Evolutionary conservation across 2,888 invertebrate species (phyloP).

Genomic region (Gari tellinella): DNA sequence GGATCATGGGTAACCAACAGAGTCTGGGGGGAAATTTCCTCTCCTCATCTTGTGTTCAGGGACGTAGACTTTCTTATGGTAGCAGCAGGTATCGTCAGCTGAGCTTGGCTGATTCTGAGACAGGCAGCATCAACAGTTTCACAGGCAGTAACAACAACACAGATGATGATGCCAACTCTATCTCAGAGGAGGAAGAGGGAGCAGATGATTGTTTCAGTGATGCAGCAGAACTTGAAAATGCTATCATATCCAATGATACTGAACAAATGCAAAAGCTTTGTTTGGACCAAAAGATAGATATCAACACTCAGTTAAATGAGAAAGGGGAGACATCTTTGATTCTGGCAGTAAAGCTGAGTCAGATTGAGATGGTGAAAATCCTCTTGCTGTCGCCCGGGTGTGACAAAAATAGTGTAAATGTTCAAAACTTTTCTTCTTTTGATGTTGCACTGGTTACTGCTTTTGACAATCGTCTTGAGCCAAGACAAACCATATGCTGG

Average conservation of each 20-base stretch:
- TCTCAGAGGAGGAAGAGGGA: slow-evolving; percentile 15
- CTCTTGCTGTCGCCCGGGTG: slow-evolving; percentile 61
- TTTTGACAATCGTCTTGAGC: slow-evolving; percentile 74
- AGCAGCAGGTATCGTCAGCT: slow-evolving; percentile 33
- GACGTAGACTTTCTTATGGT: slow-evolving; percentile 24
- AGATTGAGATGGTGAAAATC: slow-evolving; percentile 67
- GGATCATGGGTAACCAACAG: slow-evolving; percentile 48
- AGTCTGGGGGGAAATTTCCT: slow-evolving; percentile 37
- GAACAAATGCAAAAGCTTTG: slow-evolving; percentile 46
- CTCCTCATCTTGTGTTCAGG: slow-evolving; percentile 39
- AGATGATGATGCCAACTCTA: slow-evolving; percentile 40
- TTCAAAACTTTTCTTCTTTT: slow-evolving; percentile 71
- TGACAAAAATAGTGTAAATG: slow-evolving; percentile 68
- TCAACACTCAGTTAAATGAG: slow-evolving; percentile 72
- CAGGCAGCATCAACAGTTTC: slow-evolving; percentile 35
- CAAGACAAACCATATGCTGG: slow-evolving; percentile 74
- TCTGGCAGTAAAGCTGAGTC: slow-evolving; percentile 71
- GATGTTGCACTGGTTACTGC: slow-evolving; percentile 75
- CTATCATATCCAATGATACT: slow-evolving; percentile 47
- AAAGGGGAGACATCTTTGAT: slow-evolving; percentile 74
- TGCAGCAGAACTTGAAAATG: slow-evolving; percentile 51
- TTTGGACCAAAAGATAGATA: slow-evolving; percentile 55
- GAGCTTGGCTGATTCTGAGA: slow-evolving; percentile 49
- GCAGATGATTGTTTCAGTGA: slow-evolving; percentile 47
- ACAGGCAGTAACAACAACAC: slow-evolving; percentile 30